Conservation (phyloP, 2,888 invertebrate species). For the Orthosia incerta region DNA sequence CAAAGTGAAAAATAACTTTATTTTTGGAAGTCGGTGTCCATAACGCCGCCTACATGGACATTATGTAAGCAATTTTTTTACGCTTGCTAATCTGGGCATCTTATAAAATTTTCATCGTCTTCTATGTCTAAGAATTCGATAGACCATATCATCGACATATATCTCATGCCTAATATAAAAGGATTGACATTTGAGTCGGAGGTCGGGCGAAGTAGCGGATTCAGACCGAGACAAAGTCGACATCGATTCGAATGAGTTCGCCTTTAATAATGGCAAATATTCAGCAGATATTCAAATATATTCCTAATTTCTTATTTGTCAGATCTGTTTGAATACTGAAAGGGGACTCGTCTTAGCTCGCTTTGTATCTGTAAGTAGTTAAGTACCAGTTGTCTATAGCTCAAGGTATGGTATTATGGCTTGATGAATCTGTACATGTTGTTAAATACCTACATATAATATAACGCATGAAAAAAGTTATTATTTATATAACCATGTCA, state of each 20-base stretch:
- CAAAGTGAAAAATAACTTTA: no score
- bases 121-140: slow-evolving; percentile 37
- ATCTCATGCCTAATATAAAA: slow-evolving; percentile 82
- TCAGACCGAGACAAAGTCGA: slow-evolving; percentile 85
- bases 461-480: no score
- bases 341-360: slow-evolving; percentile 42
- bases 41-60: no score
- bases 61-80: no score
- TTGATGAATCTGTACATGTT: neutral
- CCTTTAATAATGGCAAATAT: slow-evolving; percentile 84
- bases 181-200: slow-evolving; percentile 89
- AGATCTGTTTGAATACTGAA: slow-evolving; percentile 56
- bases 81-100: no score
- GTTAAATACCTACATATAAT: no score
- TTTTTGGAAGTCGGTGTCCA: no score
- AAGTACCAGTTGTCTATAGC: slow-evolving; percentile 21
- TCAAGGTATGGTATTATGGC: neutral
- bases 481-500: no score
- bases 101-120: neutral
- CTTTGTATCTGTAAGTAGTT: neutral
- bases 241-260: slow-evolving; percentile 77
- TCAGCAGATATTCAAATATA: slow-evolving; percentile 81
- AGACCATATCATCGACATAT: slow-evolving; percentile 49
- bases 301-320: slow-evolving; percentile 70
- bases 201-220: slow-evolving; percentile 87